Evolutionary conservation across 2,113 vertebrate genomes (phyloP), one percentile per base, ranked within the genome.

Genomic region (Dasypus novemcinctus): DNA sequence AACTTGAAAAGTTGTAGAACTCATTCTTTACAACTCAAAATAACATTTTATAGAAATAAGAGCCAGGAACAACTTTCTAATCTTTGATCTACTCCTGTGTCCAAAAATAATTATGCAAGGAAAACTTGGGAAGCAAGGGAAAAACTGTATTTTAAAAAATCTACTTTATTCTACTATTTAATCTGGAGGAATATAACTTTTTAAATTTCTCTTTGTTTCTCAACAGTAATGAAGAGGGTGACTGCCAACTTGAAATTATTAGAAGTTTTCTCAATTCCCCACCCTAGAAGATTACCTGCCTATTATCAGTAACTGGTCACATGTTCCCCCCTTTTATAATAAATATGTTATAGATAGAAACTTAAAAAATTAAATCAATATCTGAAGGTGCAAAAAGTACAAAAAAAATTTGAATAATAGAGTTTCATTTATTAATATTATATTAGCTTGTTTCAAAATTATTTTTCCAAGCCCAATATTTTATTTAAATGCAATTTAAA

Each of bases 1-100:
- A 54, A 63, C 31, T 81, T 87, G 21, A 66, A 81, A 69, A 95
- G 54, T 72, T 86, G 49, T 12, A 92, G 66, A 95, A 81, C 76
- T n/a, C 31, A 68, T 82, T 5, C 76, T 41, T 87, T 93, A 64
- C 9, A 95, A 81, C 68, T 95, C 36, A 76, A 72, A 43, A 69
- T 49, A 4, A 57, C 91, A 81, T 21, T 81, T 66, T 81, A 88
- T 71, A 85, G 27, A 92, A 63, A 87, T 66, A 68, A 93, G 36
- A 78, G 36, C 31, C 43, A 81, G 46, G 41, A 79, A 63, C 15
- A 63, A 36, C 31, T 87, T 90, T 90, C 68, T 80, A 79, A 57
- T 80, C 46, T 82, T 95, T 88, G 61, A 93, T 84, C 38, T 89
- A 68, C 46, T 72, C 54, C 23, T 36, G 25, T 12, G 15, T 66